phyloP scores from a whole-genome alignment of 2,888 invertebrate genomes.

The Diaprepes abbreviatus region DNA sequence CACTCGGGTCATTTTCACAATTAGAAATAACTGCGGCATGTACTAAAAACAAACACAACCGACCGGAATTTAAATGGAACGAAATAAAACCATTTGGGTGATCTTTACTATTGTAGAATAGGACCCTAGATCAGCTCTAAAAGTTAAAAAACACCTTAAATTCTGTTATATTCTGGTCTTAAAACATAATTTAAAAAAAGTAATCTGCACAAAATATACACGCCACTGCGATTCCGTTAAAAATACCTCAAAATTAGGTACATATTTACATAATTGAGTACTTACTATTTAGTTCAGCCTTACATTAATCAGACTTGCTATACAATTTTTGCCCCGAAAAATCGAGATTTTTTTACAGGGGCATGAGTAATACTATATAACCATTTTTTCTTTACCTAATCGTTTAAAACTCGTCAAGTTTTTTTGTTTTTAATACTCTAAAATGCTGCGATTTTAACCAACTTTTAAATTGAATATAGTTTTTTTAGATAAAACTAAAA shows the following conservation, averaged over 20 bases:
- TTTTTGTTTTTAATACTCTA: too few relatives aligned
- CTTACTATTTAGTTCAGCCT: slow-evolving; percentile 66
- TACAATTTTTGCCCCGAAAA: slow-evolving; percentile 55
- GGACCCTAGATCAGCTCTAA: too few relatives aligned
- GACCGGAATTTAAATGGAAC: too few relatives aligned
- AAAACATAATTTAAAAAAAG: slow-evolving; percentile 40
- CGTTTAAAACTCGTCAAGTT: neutral
- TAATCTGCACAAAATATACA: slow-evolving; percentile 37
- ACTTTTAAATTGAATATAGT: too few relatives aligned
- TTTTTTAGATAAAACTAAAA: too few relatives aligned
- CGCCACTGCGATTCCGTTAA: slow-evolving; percentile 51
- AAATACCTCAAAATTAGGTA: slow-evolving; percentile 58
- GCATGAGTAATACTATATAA: slow-evolving; percentile 18
- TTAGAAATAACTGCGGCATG: too few relatives aligned
- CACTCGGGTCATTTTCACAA: too few relatives aligned
- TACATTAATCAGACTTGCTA: slow-evolving; percentile 66
- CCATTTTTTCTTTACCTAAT: slow-evolving; percentile 12
- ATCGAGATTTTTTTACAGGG: slow-evolving; percentile 29
- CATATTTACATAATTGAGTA: slow-evolving; percentile 62
- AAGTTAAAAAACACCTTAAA: neutral
- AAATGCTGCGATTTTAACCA: too few relatives aligned
- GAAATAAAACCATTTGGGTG: too few relatives aligned
- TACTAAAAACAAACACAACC: too few relatives aligned
- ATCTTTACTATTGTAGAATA: too few relatives aligned
- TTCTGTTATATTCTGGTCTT: slow-evolving; percentile 9